Evolutionary conservation across 2,888 invertebrate genomes (phyloP).

Genomic region (Rhagonycha fulva): DNA sequence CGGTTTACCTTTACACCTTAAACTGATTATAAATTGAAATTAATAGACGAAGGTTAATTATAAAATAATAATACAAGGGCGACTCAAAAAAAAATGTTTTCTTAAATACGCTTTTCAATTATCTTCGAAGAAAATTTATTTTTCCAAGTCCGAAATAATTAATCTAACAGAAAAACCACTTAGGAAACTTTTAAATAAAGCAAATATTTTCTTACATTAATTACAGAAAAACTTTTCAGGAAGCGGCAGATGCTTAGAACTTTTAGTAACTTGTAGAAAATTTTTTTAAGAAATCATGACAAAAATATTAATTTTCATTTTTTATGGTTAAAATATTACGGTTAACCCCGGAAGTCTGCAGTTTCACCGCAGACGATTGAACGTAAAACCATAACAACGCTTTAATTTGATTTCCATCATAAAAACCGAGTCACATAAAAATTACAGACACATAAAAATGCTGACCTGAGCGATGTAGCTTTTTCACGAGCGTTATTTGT

Average conservation of each 20-base stretch:
- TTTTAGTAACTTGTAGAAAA: no score
- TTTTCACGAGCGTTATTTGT: not conserved
- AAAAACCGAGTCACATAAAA: not conserved
- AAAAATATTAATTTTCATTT: no score
- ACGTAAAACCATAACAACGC: no score
- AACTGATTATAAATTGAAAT: not conserved
- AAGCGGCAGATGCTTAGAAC: no score
- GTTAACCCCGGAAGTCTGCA: no score
- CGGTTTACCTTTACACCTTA: not conserved
- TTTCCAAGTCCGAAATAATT: not conserved
- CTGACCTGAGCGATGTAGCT: not conserved
- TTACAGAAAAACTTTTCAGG: no score
- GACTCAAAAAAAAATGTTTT: not conserved
- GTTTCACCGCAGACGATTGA: no score
- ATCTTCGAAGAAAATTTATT: not conserved
- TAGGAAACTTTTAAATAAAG: not conserved
- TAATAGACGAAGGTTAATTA: not conserved
- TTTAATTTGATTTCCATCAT: no score
- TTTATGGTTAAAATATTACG: no score
- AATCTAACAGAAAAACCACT: not conserved
- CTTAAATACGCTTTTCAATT: no score
- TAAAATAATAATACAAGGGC: not conserved
- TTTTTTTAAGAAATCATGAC: no score
- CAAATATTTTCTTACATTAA: not conserved
- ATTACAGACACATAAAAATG: not conserved